phyloP scores from a whole-genome alignment of 2,797 vertebrate species.

The Arrhamphus sclerolepis region DNA sequence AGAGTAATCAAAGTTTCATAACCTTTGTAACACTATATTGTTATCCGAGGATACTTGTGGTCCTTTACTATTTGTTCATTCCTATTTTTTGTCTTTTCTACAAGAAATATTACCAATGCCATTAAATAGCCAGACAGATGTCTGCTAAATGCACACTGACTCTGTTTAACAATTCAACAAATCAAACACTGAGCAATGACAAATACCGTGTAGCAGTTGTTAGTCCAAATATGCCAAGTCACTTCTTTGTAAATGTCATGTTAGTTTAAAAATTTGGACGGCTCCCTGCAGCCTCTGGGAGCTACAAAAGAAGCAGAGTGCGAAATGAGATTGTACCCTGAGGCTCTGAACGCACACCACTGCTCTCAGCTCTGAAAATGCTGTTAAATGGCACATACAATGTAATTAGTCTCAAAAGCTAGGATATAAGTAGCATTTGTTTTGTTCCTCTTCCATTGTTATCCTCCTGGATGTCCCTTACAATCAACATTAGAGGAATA shows the following conservation, averaged over 20 bases:
- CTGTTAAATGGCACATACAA: conserved; percentile 55
- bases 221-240: conserved; percentile 39
- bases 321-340: conserved; percentile 61
- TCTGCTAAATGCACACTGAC: background rate
- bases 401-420: conserved; percentile 54
- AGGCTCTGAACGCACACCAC: conserved; percentile 51
- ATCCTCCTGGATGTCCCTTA: conserved; percentile 17
- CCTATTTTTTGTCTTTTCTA: conserved; percentile 1
- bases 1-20: background rate
- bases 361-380: conserved; percentile 37
- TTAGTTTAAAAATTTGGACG: conserved; percentile 50
- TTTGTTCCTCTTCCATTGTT: conserved; percentile 13
- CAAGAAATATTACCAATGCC: background rate
- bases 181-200: conserved; percentile 28
- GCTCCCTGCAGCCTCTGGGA: conserved; percentile 23
- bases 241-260: conserved; percentile 67
- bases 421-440: conserved; percentile 9
- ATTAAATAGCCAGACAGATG: conserved; percentile 1
- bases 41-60: background rate
- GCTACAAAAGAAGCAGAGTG: conserved; percentile 55
- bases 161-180: conserved; percentile 12
- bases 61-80: background rate
- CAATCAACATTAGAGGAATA: conserved; percentile 44
- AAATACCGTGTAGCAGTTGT: conserved; percentile 28
- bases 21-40: conserved; percentile 2